Base-by-base conservation (phyloP, 2,888 invertebrate species). In the Drosophila koepferae region DNA sequence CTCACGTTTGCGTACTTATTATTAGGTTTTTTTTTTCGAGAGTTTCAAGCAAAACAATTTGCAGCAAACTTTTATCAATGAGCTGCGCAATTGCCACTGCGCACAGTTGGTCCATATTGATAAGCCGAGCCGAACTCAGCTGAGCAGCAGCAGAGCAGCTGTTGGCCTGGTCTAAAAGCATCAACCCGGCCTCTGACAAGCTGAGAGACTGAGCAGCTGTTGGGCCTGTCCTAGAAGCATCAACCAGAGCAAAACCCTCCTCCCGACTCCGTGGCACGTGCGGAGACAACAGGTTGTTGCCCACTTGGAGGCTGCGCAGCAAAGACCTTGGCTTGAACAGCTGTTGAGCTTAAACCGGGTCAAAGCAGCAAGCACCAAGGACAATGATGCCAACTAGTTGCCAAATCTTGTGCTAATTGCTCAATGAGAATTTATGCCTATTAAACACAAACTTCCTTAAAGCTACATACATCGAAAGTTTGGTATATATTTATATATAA, bases 261-360 rank as follows among this genome's bases (percentile, higher is more conserved):
- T 28, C 6, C 41, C 8, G 36, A 10, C 28, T 44, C 56, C 3
- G 9, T 34, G 49, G n/a, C 49, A 31, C n/a, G 9, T 28, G 48
- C 48, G 5, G 10, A 34, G 34, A 2, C 87, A 78, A 87, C 85
- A 85, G 73, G 88, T 85, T 55, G 67, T 55, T 61, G 75, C 55
- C 53, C 46, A 36, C 43, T 16, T 18, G 59, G 90, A 91, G 83
- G 89, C 91, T 91, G 89, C 85, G 85, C 90, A 68, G 63, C 46
- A 62, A 40, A 31, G 43, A 62, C 40, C 63, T 28, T 38, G 23
- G 59, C 40, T 63, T 61, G 23, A 77, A 72, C 86, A 88, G 83
- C 84, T 88, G 88, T 51, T 53, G 49, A 18, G 40, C 43, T 12
- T 28, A 63, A 91, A 77, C 61, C 74, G 77, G 80, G 80, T 74